Evolutionary conservation across 2,888 invertebrate genomes (phyloP), one percentile per base, ranked within the genome.

Genomic region (Macaria notata): DNA sequence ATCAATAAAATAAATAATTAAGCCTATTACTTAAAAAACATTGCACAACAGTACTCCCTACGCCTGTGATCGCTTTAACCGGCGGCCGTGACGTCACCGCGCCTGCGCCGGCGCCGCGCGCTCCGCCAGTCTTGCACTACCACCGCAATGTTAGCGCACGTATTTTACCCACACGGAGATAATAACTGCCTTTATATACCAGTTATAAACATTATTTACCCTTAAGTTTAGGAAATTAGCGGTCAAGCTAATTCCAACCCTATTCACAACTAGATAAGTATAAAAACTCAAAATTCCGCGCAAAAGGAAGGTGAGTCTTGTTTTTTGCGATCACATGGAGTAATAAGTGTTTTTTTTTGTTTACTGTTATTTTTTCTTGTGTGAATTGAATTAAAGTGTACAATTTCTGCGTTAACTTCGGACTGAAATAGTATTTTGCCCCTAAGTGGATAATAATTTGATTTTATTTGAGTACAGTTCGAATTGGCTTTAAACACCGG

Each of bases 281-380:
- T 41, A 8, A 41, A 19, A 41, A 41, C 9, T 70, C 68, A 89
- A 79, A 78, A 90, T 90, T 88, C 90, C 91, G 73, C 88, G 90
- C 7, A 91, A 89, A 78, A 84, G 88, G 84, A 91, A 91, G 90
- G 90, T 91, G 71, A 88, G 89, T 84, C 29, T 3, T 5, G 46
- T 36, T 19, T 19, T 19, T 19, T 38, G 8, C 38, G 8, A 38
- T 7, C 55, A 54, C 55, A 57, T 63, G 60, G 52, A 54, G 58
- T 58, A 54, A 38, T 29, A 43, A 53, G 42, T 65, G 62, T 33
- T 49, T 48, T 5, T 31, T 44, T 64, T 67, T 67, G 59, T 67
- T 67, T 66, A 64, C 58, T 46, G 5, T 46, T 59, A 50, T 55
- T 61, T 62, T 41, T 42, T 29, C 8, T 30, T 58, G 31, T 50